Evolutionary conservation across 2,797 vertebrate genomes (phyloP), one percentile per base, ranked within the genome.

Genomic region (Takifugu ocellatus): DNA sequence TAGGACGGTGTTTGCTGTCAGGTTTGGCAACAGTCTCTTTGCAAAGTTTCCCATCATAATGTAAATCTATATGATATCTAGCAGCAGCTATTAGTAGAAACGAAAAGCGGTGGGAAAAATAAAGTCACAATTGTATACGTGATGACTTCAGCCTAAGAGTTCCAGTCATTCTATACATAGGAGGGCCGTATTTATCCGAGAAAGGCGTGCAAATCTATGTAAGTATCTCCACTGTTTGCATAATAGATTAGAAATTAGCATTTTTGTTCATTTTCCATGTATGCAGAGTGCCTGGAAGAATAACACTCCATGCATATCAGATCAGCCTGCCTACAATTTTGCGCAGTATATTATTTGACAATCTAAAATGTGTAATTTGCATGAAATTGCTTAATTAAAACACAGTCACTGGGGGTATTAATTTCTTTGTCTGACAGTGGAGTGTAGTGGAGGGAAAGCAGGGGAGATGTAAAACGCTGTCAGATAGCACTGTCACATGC

Each of bases 301-400:
- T 94, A 97, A 96, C 94, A 95, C 94, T 94, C 94, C 95, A 98
- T 98, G 97, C 96, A 98, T 99, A 99, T 98, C 96, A 98, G 96
- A 99, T 99, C 95, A 98, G 95, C 93, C 95, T 94, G 95, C 94
- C 95, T 97, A 95, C 95, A 93, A 93, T 97, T 98, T 95, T 95
- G 94, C 90, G 93, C 96, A 96, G 95, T 98, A 97, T 98, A 98
- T 98, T 99, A 99, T 99, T 99, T 99, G 97, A 97, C 96, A 99
- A 98, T 99, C 97, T 98, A 96, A 99, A 99, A 98, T 98, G 98
- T 98, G 96, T 99, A 99, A 99, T 99, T 99, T 99, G 97, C 97
- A 99, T 98, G 97, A 99, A 98, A 99, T 99, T 99, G 96, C 96
- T 99, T 99, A 99, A 99, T 99, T 99, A 99, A 99, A 99, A 98